Conservation (phyloP, 2,113 vertebrate genomes). For the Sigmodon hispidus region DNA sequence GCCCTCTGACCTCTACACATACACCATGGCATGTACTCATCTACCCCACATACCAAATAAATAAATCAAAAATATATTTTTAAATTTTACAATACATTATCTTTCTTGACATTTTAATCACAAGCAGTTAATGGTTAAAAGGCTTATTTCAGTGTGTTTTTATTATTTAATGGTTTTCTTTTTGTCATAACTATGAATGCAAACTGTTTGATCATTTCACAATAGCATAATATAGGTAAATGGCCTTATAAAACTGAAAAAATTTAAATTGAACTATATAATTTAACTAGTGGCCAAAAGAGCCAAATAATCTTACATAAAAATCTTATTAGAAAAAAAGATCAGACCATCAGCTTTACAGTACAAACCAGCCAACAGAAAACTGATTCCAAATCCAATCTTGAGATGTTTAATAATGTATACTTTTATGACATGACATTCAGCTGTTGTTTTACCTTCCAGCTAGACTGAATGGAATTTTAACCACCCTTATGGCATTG, state of each 20-base stretch:
- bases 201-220: conserved; percentile 31
- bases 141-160: conserved; percentile 38
- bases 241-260: conserved; percentile 70
- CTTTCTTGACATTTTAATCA: conserved; percentile 53
- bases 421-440: conserved; percentile 69
- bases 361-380: conserved; percentile 72
- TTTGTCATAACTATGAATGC: conserved; percentile 9
- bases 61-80: neutral
- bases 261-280: conserved; percentile 73
- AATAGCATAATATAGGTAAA: conserved; percentile 55
- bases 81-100: neutral
- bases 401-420: conserved; percentile 72
- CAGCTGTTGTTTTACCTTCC: conserved; percentile 73
- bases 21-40: too few relatives aligned
- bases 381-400: conserved; percentile 76
- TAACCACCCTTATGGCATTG: conserved; percentile 68
- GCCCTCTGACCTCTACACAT: neutral
- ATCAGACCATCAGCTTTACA: conserved; percentile 65
- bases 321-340: conserved; percentile 67
- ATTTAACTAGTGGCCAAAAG: conserved; percentile 75
- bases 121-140: conserved; percentile 50
- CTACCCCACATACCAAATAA: neutral
- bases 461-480: conserved; percentile 75
- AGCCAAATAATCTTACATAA: conserved; percentile 68
- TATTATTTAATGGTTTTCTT: conserved; percentile 57